phyloP scores from a whole-genome alignment of 2,113 vertebrate genomes.

The Australoheros scitulus region DNA sequence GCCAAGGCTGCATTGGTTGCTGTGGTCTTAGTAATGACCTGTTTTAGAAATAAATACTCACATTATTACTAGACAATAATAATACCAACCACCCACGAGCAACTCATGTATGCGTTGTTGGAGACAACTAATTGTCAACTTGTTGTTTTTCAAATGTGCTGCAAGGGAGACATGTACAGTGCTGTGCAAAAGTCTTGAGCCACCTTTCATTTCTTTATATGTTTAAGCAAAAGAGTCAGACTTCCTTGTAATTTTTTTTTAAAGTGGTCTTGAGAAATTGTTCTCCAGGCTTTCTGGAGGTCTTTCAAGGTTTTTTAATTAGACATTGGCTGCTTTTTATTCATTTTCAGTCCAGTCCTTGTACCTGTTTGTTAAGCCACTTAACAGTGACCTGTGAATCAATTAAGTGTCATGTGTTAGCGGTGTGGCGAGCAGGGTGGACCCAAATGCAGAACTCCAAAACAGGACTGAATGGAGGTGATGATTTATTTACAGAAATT shows the following conservation, averaged over 20 bases:
- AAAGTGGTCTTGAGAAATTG: neutral
- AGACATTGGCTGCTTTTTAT: neutral
- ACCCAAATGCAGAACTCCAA: too few species aligned
- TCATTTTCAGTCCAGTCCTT: neutral
- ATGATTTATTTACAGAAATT: too few species aligned
- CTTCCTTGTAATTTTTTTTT: neutral
- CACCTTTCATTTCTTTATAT: neutral
- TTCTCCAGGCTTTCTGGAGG: neutral
- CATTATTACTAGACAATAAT: constrained; percentile 11
- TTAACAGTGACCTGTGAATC: neutral
- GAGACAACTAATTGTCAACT: neutral
- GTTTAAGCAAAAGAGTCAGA: neutral
- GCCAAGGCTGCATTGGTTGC: neutral
- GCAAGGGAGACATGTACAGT: neutral
- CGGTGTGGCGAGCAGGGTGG: too few species aligned
- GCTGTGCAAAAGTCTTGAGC: neutral
- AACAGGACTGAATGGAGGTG: too few species aligned
- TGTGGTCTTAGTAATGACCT: constrained; percentile 35
- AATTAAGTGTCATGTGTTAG: too few species aligned
- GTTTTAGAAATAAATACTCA: constrained; percentile 6
- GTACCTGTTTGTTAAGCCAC: neutral
- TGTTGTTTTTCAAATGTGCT: neutral
- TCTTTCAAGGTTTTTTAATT: neutral
- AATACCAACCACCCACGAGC: constrained; percentile 4
- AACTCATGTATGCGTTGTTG: too few species aligned